These are phyloP conservation scores for Fabriciana adippe DNA, from an alignment of 2,888 invertebrate genomes.

Conservation along the genomic window DNA sequence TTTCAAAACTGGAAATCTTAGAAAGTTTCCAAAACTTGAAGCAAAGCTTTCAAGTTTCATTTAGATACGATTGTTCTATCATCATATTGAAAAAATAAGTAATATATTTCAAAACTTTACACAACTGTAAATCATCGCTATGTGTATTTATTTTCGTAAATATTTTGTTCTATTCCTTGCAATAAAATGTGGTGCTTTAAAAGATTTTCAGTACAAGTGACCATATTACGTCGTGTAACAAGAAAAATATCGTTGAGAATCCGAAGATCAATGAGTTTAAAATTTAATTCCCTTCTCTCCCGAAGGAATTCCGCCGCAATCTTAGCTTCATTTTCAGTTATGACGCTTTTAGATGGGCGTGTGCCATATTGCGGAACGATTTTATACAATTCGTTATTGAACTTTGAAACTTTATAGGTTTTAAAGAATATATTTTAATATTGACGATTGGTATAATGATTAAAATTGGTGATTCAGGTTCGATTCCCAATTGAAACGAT, in stretches of 20 bases:
- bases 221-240: neutral
- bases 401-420: conserved; percentile 14
- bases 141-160: no score
- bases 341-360: conserved; percentile 20
- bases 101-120: no score
- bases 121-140: no score
- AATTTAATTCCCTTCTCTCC: conserved; percentile 34
- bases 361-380: conserved; percentile 25
- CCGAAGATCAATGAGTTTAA: conserved; percentile 33
- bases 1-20: conserved; percentile 5
- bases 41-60: conserved; percentile 8
- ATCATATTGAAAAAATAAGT: no score
- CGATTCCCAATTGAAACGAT: no score
- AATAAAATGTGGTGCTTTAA: no score
- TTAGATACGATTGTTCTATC: neutral
- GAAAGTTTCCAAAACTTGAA: conserved; percentile 5
- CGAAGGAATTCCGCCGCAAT: conserved; percentile 30
- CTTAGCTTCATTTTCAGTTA: conserved; percentile 35
- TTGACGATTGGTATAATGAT: neutral
- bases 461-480: no score
- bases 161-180: no score
- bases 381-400: conserved; percentile 23
- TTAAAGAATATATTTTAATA: conserved; percentile 14
- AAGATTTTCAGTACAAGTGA: no score
- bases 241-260: conserved; percentile 21